phyloP scores from a whole-genome alignment of 2,797 vertebrate species.

The Rhynchotus rufescens region DNA sequence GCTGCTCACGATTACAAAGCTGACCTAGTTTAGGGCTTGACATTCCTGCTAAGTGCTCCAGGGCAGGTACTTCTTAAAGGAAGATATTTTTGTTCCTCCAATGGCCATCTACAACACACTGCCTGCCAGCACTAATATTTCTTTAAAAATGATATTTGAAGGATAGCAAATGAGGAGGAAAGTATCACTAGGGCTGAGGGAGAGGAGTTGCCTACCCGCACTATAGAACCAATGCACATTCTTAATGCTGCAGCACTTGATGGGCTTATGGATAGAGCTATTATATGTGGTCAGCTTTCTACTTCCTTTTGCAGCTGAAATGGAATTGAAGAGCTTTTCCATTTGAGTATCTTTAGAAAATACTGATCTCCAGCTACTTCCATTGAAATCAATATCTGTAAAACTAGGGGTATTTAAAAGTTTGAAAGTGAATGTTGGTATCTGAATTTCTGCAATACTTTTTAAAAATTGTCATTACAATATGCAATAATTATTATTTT shows the following conservation, averaged over 20 bases:
- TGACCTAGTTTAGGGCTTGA: constrained; percentile 45
- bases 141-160: not conserved
- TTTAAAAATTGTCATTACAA: not conserved
- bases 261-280: not conserved
- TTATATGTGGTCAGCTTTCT: not conserved
- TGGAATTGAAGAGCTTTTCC: not conserved
- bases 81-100: constrained; percentile 8
- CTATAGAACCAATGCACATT: not conserved
- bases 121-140: constrained; percentile 20
- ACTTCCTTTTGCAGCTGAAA: not conserved
- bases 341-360: not conserved
- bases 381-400: not conserved
- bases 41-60: not conserved
- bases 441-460: not conserved
- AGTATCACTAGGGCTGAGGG: not conserved
- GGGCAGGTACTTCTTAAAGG: constrained; percentile 3
- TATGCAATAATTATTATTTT: not conserved
- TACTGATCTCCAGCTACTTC: not conserved
- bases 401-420: not conserved
- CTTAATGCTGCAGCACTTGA: not conserved
- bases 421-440: not conserved
- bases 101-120: not conserved
- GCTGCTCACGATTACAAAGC: not conserved
- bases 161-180: not conserved
- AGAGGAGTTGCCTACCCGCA: not conserved